A percentile compares a stretch with the other conserved stretches of the same genome.
These are phyloP conservation scores for Sphaeridia pumilis DNA, from an alignment of 2,888 invertebrate species.

Conservation along the genomic window DNA sequence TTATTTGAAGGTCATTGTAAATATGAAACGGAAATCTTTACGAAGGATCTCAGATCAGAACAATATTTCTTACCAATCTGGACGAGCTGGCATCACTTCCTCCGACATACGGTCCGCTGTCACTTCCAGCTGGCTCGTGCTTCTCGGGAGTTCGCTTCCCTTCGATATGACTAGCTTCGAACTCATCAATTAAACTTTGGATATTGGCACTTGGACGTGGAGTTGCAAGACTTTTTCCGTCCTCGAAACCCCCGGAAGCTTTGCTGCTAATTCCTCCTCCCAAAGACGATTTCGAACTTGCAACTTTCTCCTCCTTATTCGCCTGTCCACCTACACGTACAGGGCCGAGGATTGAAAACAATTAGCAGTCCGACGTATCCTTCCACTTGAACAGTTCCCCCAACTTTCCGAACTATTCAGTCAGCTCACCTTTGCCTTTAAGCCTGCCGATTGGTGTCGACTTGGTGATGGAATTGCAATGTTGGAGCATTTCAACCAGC, in stretches of 20 bases:
- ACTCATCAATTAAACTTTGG: conserved; percentile 11
- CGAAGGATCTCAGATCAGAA: too few relatives aligned
- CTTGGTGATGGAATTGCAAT: neutral
- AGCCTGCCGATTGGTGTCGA: neutral
- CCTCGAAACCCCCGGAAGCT: too few relatives aligned
- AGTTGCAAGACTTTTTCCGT: too few relatives aligned
- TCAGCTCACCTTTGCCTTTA: neutral
- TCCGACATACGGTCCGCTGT: conserved; percentile 13
- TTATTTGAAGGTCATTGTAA: neutral
- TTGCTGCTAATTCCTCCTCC: too few relatives aligned
- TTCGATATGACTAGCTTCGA: conserved; percentile 10
- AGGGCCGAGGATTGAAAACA: too few relatives aligned
- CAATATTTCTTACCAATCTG: conserved; percentile 23
- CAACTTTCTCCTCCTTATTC: neutral
- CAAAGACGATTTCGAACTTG: too few relatives aligned
- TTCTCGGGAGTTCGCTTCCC: conserved; percentile 5
- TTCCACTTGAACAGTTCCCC: too few relatives aligned
- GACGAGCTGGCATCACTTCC: conserved; percentile 31
- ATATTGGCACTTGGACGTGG: conserved; percentile 2
- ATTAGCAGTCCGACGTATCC: too few relatives aligned
- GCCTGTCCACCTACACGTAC: too few relatives aligned
- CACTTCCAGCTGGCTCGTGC: conserved; percentile 22
- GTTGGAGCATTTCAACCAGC: conserved; percentile 1
- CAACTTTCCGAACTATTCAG: too few relatives aligned
- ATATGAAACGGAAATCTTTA: too few relatives aligned